Evolutionary conservation across 2,113 vertebrate species (phyloP).

Genomic region (Panthera tigris): DNA sequence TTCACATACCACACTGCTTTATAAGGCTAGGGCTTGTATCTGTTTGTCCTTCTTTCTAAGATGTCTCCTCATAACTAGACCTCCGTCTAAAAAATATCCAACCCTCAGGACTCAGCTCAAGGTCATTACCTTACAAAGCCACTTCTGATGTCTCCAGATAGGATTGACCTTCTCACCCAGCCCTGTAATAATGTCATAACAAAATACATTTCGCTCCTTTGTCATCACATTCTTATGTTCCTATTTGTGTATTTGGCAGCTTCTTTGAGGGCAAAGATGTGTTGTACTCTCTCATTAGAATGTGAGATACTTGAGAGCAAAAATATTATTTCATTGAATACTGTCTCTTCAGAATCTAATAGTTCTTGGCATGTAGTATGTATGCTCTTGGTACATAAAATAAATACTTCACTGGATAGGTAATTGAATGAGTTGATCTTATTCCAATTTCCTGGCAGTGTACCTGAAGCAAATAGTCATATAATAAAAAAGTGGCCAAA

Average conservation of each 20-base stretch:
- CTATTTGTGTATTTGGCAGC: background rate
- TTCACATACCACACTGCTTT: background rate
- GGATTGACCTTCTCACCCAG: background rate
- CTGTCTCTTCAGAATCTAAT: background rate
- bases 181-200: background rate
- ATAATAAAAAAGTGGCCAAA: background rate
- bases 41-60: background rate
- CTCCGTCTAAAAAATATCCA: background rate
- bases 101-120: background rate
- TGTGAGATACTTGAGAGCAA: background rate
- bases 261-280: background rate
- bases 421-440: background rate
- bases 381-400: background rate
- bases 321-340: background rate
- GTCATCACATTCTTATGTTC: background rate
- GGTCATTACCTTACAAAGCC: background rate
- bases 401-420: background rate
- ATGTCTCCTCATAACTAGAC: background rate
- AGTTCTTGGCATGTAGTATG: background rate
- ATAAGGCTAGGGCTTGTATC: background rate
- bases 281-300: background rate
- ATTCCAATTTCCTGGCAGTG: background rate
- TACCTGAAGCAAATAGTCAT: background rate
- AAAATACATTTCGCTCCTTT: background rate
- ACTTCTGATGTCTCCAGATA: background rate